Evolutionary conservation across 2,797 vertebrate genomes (phyloP).

Genomic region (Alca torda): DNA sequence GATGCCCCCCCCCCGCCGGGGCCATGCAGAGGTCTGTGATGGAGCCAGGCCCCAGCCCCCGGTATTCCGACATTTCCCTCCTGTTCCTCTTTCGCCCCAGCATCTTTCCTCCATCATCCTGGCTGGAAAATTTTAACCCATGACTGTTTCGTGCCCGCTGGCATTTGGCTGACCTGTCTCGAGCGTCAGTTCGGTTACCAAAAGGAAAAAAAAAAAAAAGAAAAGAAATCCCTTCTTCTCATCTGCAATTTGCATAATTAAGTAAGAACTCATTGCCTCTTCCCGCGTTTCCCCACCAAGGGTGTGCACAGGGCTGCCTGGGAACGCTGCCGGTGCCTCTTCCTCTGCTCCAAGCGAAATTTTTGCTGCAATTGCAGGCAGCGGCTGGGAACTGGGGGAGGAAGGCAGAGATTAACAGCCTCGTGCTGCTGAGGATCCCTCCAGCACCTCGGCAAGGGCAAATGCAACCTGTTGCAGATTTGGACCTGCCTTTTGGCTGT

Average conservation of each 20-base stretch:
- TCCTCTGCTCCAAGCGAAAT: background rate
- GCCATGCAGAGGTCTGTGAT: background rate
- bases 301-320: background rate
- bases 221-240: background rate
- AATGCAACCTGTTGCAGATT: background rate
- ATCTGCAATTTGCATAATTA: conserved; percentile 45
- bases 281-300: background rate
- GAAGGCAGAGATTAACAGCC: background rate
- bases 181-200: background rate
- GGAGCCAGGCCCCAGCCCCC: background rate
- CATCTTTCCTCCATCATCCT: background rate
- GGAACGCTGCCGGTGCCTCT: background rate
- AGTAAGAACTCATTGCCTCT: background rate
- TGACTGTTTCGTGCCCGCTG: background rate
- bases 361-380: background rate
- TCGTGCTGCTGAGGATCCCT: background rate
- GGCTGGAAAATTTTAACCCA: background rate
- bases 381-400: background rate
- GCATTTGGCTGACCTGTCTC: background rate
- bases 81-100: background rate
- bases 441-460: background rate
- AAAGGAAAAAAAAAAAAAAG: background rate
- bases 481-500: background rate
- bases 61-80: background rate
- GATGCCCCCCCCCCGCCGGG: background rate